Evolutionary conservation across 2,888 invertebrate genomes (phyloP).

Genomic region (Eupithecia subfuscata): DNA sequence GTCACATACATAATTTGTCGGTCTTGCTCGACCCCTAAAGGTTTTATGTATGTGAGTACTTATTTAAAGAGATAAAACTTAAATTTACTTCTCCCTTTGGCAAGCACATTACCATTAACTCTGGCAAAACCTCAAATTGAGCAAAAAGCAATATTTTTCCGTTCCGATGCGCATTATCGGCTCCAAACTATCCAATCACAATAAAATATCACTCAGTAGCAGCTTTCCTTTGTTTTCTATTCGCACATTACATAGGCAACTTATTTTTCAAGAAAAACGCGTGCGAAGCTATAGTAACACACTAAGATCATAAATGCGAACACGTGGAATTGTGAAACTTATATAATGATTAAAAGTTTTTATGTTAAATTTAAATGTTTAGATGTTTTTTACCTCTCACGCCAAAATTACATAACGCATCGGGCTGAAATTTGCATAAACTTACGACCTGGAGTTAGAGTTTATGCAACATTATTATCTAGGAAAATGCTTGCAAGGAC

Average conservation of each 20-base stretch:
- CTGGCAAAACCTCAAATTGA: conserved; percentile 39
- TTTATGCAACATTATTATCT: too few relatives aligned
- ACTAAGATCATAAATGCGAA: too few relatives aligned
- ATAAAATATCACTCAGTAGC: background rate
- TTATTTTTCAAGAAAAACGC: background rate
- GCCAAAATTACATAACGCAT: too few relatives aligned
- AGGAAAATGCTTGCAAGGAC: too few relatives aligned
- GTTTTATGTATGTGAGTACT: background rate
- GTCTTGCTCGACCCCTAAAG: background rate
- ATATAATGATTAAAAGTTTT: too few relatives aligned
- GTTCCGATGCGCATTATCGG: conserved; percentile 40
- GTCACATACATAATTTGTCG: background rate
- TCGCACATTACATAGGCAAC: background rate
- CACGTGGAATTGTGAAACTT: too few relatives aligned
- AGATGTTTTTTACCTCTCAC: too few relatives aligned
- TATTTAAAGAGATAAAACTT: conserved; percentile 8
- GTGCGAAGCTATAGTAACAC: background rate
- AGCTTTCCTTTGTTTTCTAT: too few relatives aligned
- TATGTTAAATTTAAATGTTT: too few relatives aligned
- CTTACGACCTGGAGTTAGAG: too few relatives aligned
- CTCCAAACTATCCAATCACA: conserved; percentile 21
- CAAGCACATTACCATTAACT: conserved; percentile 42
- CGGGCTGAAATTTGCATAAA: too few relatives aligned
- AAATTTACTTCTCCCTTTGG: conserved; percentile 19
- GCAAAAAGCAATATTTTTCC: conserved; percentile 42